Base-by-base conservation (phyloP, 2,888 invertebrate genomes). In the Steinernema hermaphroditum region DNA sequence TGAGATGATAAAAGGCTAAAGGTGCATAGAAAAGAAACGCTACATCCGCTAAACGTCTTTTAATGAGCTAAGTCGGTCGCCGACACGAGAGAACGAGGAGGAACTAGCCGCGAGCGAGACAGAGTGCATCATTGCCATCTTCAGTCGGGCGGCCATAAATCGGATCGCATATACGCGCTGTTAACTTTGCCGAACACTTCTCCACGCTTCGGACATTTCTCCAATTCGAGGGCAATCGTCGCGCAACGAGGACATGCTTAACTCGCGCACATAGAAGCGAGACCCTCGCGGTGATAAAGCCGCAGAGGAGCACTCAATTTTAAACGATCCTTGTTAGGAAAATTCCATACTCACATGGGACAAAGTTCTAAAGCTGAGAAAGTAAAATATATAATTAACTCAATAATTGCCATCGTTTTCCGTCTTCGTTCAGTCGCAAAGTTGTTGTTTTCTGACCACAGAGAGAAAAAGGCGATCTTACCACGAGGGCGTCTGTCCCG, bases 301-400 rank as follows among this genome's bases (percentile, higher is more conserved):
- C 62, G 62, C 62, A 16, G 32, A 62, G 62, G 32, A 62, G 62
- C 62, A 62, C 29, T 62, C 62, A 24, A 32, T 32, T 62, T 62
- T 62, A 27, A 32, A 62, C 32, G 62, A 62, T 62, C 62, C 62
- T 62, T 62, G 29, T 62, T 14, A 62, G 62, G 62, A 29, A 62
- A 62, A 62, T 62, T 27, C 32, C 27, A 62, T 32, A 62, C 27
- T 22, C 62, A 62, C 62, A 62, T 29, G 62, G 62, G 62, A 62
- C 62, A 62, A 62, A 32, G 62, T 62, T 62, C 62, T 29, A 62
- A 62, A 62, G 62, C 62, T 62, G 62, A 62, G 62, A 62, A 62
- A 62, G 62, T 62, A 62, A 62, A 62, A 62, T 62, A 62, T 62
- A 62, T 62, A 62, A 62, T 62, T 62, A 62, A 62, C 62, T 62